phyloP scores from a whole-genome alignment of 2,888 invertebrate genomes.

The Chrysolina oricalcia region DNA sequence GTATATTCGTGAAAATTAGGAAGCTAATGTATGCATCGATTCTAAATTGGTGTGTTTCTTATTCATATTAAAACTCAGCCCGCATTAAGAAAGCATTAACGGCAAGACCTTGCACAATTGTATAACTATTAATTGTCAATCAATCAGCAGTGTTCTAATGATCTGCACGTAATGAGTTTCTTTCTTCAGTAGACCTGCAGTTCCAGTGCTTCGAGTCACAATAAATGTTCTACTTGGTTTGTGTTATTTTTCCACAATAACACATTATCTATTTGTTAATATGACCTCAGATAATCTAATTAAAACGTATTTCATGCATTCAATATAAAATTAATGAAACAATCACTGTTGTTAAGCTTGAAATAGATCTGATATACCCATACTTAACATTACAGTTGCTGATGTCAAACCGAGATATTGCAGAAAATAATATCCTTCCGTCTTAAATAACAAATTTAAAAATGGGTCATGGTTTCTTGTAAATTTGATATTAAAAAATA shows the following conservation, averaged over 20 bases:
- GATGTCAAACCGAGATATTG: neutral
- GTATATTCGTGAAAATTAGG: no score
- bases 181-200: neutral
- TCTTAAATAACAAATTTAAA: neutral
- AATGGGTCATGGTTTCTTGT: neutral
- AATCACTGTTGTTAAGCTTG: neutral
- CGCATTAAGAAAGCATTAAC: neutral
- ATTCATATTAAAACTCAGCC: no score
- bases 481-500: neutral
- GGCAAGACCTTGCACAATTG: neutral
- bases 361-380: neutral
- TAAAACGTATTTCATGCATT: slow-evolving; percentile 15
- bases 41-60: no score
- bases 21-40: no score
- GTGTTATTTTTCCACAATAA: neutral
- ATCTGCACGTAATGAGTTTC: neutral
- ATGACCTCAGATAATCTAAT: slow-evolving; percentile 12
- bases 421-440: neutral
- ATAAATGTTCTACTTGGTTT: neutral
- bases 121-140: neutral
- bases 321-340: neutral
- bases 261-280: slow-evolving; percentile 12
- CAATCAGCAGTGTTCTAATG: neutral
- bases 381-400: no score
- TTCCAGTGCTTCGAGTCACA: neutral